Percentiles rank a stretch among this genome's conserved stretches.
Conservation (phyloP, 2,888 invertebrate genomes). For the Lycophotia porphyrea region DNA sequence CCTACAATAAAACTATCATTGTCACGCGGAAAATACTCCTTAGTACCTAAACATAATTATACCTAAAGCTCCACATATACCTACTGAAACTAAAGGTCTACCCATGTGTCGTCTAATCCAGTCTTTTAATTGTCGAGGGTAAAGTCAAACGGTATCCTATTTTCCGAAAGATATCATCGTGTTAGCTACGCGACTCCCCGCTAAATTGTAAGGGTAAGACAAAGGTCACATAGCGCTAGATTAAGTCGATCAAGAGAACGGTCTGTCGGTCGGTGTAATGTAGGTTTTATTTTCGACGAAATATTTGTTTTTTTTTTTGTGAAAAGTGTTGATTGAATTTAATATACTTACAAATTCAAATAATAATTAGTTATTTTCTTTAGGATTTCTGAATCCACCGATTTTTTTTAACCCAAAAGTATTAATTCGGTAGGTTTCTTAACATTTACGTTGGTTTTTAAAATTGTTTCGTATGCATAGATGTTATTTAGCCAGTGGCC, state of each 20-base stretch:
- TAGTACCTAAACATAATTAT: background rate
- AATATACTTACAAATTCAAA: background rate
- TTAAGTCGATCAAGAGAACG: constrained; percentile 32
- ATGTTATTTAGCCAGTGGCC: no score
- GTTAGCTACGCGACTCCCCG: constrained; percentile 58
- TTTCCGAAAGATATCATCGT: constrained; percentile 67
- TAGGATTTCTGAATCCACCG: no score
- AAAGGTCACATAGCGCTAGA: constrained; percentile 50
- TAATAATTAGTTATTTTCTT: no score
- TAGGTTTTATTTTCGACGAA: background rate
- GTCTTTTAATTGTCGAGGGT: constrained; percentile 66
- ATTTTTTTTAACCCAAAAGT: no score
- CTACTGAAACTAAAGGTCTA: constrained; percentile 14
- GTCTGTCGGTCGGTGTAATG: constrained; percentile 7
- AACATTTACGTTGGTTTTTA: no score
- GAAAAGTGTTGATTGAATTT: background rate
- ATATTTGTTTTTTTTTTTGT: constrained; percentile 2
- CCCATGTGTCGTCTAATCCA: constrained; percentile 59
- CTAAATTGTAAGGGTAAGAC: constrained; percentile 58
- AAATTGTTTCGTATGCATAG: no score
- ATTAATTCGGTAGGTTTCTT: no score
- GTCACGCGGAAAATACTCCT: background rate
- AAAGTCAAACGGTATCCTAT: constrained; percentile 59
- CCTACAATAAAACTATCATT: background rate
- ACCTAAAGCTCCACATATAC: background rate